Conservation (phyloP, 2,888 invertebrate species). For the Trissoscelio sp. region DNA sequence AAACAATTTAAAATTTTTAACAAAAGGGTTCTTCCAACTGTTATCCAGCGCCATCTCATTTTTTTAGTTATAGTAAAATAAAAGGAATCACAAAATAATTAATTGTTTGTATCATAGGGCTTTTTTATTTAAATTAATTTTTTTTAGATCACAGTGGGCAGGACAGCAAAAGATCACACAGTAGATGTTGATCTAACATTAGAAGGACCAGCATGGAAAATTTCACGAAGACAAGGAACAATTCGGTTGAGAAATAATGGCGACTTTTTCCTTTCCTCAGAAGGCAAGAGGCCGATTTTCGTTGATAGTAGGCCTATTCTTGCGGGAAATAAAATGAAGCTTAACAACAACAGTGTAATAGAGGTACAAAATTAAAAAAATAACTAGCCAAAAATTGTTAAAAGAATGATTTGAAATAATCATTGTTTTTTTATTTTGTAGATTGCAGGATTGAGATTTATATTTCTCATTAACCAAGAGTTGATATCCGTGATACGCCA, state of each 20-base stretch:
- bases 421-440: constrained; percentile 80
- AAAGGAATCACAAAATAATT: too few relatives aligned
- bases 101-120: too few relatives aligned
- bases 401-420: too few relatives aligned
- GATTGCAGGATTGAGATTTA: constrained; percentile 95
- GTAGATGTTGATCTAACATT: constrained; percentile 97
- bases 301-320: constrained; percentile 96
- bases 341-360: constrained; percentile 96
- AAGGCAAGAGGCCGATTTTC: constrained; percentile 97
- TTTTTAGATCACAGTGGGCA: constrained; percentile 93
- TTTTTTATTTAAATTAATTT: neutral
- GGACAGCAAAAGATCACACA: constrained; percentile 93
- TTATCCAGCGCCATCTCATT: too few relatives aligned
- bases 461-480: constrained; percentile 96
- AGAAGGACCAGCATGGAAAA: constrained; percentile 97
- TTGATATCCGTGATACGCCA: constrained; percentile 94
- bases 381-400: too few relatives aligned
- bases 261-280: constrained; percentile 97
- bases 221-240: constrained; percentile 96
- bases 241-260: constrained; percentile 95
- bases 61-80: neutral
- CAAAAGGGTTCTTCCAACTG: neutral
- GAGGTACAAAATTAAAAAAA: constrained; percentile 88
- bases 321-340: constrained; percentile 93
- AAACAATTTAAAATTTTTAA: too few relatives aligned